phyloP scores from a whole-genome alignment of 2,113 vertebrate species.

The Typhlomys cinereus region DNA sequence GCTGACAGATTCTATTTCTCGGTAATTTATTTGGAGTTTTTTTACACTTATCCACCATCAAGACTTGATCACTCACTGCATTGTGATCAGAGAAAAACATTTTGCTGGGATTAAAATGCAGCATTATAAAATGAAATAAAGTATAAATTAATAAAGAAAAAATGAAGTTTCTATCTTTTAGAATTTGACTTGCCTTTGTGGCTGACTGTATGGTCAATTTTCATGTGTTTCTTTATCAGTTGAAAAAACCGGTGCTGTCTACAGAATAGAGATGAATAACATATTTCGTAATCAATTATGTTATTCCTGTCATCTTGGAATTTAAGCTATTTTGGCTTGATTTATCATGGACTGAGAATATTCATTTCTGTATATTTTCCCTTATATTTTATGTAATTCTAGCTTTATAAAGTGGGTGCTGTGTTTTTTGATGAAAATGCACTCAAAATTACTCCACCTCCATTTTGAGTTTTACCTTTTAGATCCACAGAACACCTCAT shows the following conservation, averaged over 20 bases:
- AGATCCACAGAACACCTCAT: no score
- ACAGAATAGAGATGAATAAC: not conserved
- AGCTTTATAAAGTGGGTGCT: not conserved
- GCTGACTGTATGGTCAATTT: not conserved
- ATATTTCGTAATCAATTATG: not conserved
- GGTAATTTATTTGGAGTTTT: slow-evolving; percentile 21
- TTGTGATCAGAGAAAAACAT: not conserved
- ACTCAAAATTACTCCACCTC: not conserved
- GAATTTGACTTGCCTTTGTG: slow-evolving; percentile 6
- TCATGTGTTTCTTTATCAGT: not conserved
- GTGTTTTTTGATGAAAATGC: not conserved
- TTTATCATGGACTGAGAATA: not conserved
- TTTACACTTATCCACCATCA: not conserved
- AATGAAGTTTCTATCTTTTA: not conserved
- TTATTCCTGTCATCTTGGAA: not conserved
- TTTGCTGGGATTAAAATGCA: not conserved
- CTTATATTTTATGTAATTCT: not conserved
- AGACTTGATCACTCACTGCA: not conserved
- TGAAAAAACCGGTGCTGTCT: not conserved
- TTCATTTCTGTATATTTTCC: not conserved
- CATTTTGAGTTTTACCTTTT: not conserved
- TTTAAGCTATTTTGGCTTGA: not conserved
- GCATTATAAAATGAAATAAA: not conserved
- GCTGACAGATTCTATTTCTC: not conserved
- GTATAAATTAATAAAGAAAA: not conserved